Evolutionary conservation across 2,888 invertebrate genomes (phyloP).

Genomic region (Caenorhabditis sp.): DNA sequence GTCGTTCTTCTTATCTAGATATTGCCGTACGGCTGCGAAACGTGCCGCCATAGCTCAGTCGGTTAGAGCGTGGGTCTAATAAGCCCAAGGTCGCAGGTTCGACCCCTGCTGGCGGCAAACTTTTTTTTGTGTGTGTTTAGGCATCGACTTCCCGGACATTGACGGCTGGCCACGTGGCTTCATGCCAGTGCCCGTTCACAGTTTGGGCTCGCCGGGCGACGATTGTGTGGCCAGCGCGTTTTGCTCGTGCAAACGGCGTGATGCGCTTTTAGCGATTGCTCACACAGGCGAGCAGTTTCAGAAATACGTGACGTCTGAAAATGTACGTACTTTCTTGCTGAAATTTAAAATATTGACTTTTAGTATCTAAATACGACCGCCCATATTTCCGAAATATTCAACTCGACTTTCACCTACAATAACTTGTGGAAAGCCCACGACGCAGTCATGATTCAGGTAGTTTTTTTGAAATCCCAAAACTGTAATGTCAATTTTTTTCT

Average conservation of each 20-base stretch:
- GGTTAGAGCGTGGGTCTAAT: slow-evolving; percentile 79
- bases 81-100: slow-evolving; percentile 74
- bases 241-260: slow-evolving; percentile 21
- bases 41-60: slow-evolving; percentile 70
- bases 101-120: slow-evolving; percentile 49
- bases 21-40: not conserved
- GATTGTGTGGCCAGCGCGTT: slow-evolving; percentile 41
- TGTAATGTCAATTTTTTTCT: not conserved
- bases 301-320: slow-evolving; percentile 13
- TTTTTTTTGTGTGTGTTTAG: slow-evolving; percentile 28
- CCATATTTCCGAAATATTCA: slow-evolving; percentile 17
- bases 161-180: slow-evolving; percentile 53
- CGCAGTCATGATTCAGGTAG: slow-evolving; percentile 34
- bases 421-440: slow-evolving; percentile 43
- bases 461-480: not conserved
- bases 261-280: slow-evolving; percentile 31
- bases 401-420: slow-evolving; percentile 31
- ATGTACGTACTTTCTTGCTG: too few species aligned
- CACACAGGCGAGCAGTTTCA: slow-evolving; percentile 31
- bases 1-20: not conserved
- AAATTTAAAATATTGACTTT: not conserved
- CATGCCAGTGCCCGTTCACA: slow-evolving; percentile 49
- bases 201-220: not conserved
- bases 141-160: slow-evolving; percentile 45
- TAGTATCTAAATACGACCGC: slow-evolving; percentile 17